These are phyloP conservation scores for Grammomys dolichurus DNA, from an alignment of 2,113 vertebrate genomes.

Conservation along the genomic window DNA sequence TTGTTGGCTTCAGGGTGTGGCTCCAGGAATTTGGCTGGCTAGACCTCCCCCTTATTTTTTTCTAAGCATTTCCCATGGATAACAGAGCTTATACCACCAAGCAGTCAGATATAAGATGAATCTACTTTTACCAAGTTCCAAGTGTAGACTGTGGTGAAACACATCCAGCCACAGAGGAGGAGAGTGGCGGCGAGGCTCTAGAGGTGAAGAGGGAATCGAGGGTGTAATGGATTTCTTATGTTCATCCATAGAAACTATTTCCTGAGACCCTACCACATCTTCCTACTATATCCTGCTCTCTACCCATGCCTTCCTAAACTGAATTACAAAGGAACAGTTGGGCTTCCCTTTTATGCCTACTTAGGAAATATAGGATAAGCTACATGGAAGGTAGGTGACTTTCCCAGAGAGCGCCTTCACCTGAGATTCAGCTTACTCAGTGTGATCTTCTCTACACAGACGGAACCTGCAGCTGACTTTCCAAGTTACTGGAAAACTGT, in stretches of 20 bases:
- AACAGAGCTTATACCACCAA: constrained; percentile 20
- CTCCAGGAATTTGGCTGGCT: constrained; percentile 12
- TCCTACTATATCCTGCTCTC: neutral
- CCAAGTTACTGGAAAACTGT: neutral
- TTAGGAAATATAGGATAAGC: neutral
- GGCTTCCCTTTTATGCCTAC: neutral
- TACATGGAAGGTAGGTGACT: neutral
- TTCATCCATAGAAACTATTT: neutral
- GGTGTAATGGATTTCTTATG: neutral
- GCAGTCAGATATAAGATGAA: constrained; percentile 53
- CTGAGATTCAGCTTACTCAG: neutral
- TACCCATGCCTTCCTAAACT: neutral
- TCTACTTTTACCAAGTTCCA: constrained; percentile 37
- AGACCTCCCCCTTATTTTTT: neutral
- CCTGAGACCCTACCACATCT: neutral
- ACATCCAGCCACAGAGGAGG: neutral
- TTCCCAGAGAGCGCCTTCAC: neutral
- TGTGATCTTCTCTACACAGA: neutral
- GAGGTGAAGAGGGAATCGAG: neutral
- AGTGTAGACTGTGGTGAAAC: neutral
- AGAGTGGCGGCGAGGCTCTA: neutral
- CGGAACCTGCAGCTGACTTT: neutral
- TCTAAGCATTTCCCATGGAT: constrained; percentile 45
- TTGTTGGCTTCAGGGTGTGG: neutral
- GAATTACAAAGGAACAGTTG: neutral